Conservation (phyloP, 1,140 invertebrate species). For the Antheraea mylitta region DNA sequence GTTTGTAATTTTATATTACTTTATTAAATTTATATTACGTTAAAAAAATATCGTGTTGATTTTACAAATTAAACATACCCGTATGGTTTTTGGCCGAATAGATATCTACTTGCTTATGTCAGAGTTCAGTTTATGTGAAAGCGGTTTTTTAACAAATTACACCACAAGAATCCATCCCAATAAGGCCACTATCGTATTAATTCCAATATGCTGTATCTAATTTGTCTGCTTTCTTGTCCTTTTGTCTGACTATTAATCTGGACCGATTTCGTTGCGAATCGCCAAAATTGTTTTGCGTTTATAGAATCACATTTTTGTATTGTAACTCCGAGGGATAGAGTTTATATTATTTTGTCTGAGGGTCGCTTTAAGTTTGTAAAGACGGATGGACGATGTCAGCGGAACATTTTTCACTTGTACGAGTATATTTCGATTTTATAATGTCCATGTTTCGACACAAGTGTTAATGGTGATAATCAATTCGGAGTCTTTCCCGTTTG, state of each 20-base stretch:
- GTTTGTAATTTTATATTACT: too few relatives aligned
- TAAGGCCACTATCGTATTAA: constrained; percentile 38
- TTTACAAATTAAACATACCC: too few relatives aligned
- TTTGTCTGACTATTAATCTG: constrained; percentile 56
- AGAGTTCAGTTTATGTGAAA: neutral
- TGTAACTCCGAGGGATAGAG: neutral
- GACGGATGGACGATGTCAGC: constrained; percentile 37
- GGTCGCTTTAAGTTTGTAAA: constrained; percentile 1
- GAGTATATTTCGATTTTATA: constrained; percentile 43
- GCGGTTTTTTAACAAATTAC: constrained; percentile 2
- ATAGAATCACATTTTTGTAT: neutral
- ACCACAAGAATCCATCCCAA: neutral
- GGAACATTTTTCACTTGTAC: constrained; percentile 52
- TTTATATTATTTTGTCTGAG: neutral
- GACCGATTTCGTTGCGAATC: constrained; percentile 48
- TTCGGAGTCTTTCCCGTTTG: constrained; percentile 42
- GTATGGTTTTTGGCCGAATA: too few relatives aligned
- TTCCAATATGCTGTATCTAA: constrained; percentile 59
- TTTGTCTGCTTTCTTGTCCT: constrained; percentile 54
- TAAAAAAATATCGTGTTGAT: too few relatives aligned
- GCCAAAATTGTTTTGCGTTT: constrained; percentile 15
- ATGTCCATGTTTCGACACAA: constrained; percentile 56
- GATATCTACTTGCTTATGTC: too few relatives aligned
- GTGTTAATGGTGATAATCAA: constrained; percentile 63
- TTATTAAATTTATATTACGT: too few relatives aligned